phyloP scores from a whole-genome alignment of 2,797 vertebrate genomes.

The Vespertilio murinus region DNA sequence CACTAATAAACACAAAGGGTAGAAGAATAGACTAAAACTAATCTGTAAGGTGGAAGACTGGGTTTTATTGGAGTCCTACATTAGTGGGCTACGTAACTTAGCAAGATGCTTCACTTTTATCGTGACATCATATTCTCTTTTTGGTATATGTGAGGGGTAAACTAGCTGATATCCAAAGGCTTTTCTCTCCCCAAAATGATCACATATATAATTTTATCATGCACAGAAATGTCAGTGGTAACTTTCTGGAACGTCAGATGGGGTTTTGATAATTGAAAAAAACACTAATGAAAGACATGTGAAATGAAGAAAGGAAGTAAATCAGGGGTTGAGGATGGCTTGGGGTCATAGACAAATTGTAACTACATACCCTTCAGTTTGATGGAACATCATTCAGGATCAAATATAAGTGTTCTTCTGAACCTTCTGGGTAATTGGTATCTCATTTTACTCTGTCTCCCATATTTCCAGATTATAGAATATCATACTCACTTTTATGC shows the following conservation, averaged over 20 bases:
- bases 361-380: not conserved
- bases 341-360: not conserved
- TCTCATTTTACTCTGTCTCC: not conserved
- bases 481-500: not conserved
- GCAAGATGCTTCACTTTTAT: conserved; percentile 16
- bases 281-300: not conserved
- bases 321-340: not conserved
- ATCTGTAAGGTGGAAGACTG: not conserved
- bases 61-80: not conserved
- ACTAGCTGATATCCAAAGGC: not conserved
- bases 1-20: not conserved
- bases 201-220: not conserved
- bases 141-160: not conserved
- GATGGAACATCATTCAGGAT: not conserved
- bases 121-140: not conserved
- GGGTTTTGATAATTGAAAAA: not conserved
- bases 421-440: not conserved
- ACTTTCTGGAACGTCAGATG: conserved; percentile 7
- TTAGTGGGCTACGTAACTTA: not conserved
- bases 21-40: not conserved
- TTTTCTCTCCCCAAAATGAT: not conserved
- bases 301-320: conserved; percentile 2
- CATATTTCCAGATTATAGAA: not conserved
- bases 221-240: conserved; percentile 18
- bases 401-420: not conserved